These are phyloP conservation scores for Drosophila quinaria DNA, from an alignment of 2,888 invertebrate species.

Conservation along the genomic window DNA sequence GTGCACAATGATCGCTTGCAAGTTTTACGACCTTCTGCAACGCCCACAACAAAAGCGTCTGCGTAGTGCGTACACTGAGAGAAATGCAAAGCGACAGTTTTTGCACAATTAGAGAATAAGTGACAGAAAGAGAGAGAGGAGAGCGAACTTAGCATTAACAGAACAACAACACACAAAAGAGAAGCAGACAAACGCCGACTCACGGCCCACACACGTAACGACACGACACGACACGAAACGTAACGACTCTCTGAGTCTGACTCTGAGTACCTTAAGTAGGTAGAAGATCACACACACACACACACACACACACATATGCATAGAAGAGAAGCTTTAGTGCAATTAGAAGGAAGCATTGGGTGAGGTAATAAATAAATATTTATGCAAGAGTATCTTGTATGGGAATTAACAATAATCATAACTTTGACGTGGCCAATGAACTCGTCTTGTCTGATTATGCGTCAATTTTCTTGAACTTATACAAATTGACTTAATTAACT, in stretches of 20 bases:
- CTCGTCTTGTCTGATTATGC: constrained; percentile 58
- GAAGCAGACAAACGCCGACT: constrained; percentile 60
- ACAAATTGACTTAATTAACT: constrained; percentile 71
- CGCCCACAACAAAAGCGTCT: constrained; percentile 64
- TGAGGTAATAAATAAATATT: constrained; percentile 59
- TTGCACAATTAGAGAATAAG: constrained; percentile 60
- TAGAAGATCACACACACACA: constrained; percentile 28
- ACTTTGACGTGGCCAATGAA: constrained; percentile 62
- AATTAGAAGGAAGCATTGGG: constrained; percentile 60
- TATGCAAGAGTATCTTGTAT: neutral
- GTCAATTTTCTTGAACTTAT: constrained; percentile 65
- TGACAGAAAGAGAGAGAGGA: constrained; percentile 22
- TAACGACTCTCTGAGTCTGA: constrained; percentile 29
- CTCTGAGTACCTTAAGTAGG: constrained; percentile 50
- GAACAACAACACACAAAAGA: constrained; percentile 19
- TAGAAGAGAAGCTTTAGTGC: constrained; percentile 36
- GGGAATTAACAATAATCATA: constrained; percentile 47
- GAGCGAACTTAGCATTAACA: constrained; percentile 28
- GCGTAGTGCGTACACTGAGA: constrained; percentile 64
- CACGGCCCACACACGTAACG: constrained; percentile 70
- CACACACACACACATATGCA: neutral
- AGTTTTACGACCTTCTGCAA: constrained; percentile 78
- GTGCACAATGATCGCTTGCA: constrained; percentile 70
- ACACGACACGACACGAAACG: constrained; percentile 42
- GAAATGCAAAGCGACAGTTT: constrained; percentile 49